Percentiles rank a stretch among this genome's conserved stretches.
Evolutionary conservation across 1,140 invertebrate species (phyloP).

Genomic region (Zeugodacus cucurbitae): DNA sequence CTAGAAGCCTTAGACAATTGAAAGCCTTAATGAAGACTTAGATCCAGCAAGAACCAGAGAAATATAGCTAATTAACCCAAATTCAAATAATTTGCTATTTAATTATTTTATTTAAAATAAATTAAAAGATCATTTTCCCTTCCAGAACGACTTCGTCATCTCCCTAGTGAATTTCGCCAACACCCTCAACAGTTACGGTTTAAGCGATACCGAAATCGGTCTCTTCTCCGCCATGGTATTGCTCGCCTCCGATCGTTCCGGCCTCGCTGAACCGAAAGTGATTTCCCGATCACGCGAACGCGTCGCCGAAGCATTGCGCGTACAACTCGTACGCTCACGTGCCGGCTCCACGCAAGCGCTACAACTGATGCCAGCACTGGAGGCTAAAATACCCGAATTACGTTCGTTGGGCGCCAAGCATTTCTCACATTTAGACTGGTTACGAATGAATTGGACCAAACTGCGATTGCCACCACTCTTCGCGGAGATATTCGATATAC

Average conservation of each 20-base stretch:
- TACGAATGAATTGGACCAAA: slow-evolving; percentile 86
- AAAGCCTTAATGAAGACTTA: too few species aligned
- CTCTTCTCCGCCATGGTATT: slow-evolving; percentile 89
- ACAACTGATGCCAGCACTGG: slow-evolving; percentile 76
- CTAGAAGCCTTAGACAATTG: too few species aligned
- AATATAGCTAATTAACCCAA: too few species aligned
- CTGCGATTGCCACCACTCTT: slow-evolving; percentile 91
- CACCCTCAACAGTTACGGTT: slow-evolving; percentile 79
- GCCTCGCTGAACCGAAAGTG: slow-evolving; percentile 84
- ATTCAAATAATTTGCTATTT: too few species aligned
- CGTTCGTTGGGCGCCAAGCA: slow-evolving; percentile 86
- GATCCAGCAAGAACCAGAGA: too few species aligned
- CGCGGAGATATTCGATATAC: slow-evolving; percentile 98
- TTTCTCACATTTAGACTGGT: slow-evolving; percentile 89
- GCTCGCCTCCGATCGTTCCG: slow-evolving; percentile 81
- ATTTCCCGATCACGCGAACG: slow-evolving; percentile 87
- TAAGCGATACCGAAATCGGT: slow-evolving; percentile 91
- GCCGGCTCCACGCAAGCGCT: slow-evolving; percentile 66
- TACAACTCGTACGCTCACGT: slow-evolving; percentile 61
- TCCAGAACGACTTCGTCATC: slow-evolving; percentile 78
- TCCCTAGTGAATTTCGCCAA: slow-evolving; percentile 83
- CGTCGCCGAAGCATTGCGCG: slow-evolving; percentile 78
- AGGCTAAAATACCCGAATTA: slow-evolving; percentile 83
- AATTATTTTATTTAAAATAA: too few species aligned
- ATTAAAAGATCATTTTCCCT: slow-evolving; percentile 28